phyloP scores from a whole-genome alignment of 2,797 vertebrate genomes.

The Sebastes minor region DNA sequence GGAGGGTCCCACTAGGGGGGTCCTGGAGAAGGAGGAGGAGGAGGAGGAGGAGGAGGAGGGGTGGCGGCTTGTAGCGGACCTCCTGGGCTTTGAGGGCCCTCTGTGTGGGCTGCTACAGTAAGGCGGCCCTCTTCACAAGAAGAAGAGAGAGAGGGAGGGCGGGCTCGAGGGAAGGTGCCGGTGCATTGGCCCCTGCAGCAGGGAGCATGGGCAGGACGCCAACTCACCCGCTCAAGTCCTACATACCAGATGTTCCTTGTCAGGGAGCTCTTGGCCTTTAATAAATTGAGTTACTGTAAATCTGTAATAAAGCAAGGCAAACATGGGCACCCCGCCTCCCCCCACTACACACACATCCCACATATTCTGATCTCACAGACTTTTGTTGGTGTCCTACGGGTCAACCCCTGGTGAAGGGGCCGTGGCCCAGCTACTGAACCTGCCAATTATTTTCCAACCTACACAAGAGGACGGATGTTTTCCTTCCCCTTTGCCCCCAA shows the following conservation, averaged over 20 bases:
- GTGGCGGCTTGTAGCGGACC: conserved; percentile 73
- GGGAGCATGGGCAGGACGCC: conserved; percentile 73
- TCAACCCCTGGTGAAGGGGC: conserved; percentile 68
- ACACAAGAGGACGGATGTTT: conserved; percentile 54
- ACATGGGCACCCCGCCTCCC: conserved; percentile 50
- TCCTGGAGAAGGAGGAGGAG: conserved; percentile 47
- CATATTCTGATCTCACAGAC: conserved; percentile 38
- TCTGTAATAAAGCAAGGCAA: conserved; percentile 78
- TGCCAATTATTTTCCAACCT: conserved; percentile 69
- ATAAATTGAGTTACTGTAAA: conserved; percentile 84
- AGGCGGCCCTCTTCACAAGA: conserved; percentile 62
- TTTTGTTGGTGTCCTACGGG: conserved; percentile 57
- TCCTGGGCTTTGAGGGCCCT: conserved; percentile 75
- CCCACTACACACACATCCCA: conserved; percentile 20
- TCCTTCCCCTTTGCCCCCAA: conserved; percentile 37
- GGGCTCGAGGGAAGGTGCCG: conserved; percentile 66
- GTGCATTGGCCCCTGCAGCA: conserved; percentile 71
- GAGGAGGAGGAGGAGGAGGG: conserved; percentile 45
- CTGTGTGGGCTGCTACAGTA: conserved; percentile 79
- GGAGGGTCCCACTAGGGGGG: conserved; percentile 69
- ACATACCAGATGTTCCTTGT: conserved; percentile 83
- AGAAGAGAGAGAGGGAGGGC: conserved; percentile 52
- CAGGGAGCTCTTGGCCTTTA: conserved; percentile 75
- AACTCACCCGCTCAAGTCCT: conserved; percentile 74
- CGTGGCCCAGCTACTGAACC: conserved; percentile 71